Conservation (phyloP, 2,113 vertebrate genomes). For the Toxotes chatareus region DNA sequence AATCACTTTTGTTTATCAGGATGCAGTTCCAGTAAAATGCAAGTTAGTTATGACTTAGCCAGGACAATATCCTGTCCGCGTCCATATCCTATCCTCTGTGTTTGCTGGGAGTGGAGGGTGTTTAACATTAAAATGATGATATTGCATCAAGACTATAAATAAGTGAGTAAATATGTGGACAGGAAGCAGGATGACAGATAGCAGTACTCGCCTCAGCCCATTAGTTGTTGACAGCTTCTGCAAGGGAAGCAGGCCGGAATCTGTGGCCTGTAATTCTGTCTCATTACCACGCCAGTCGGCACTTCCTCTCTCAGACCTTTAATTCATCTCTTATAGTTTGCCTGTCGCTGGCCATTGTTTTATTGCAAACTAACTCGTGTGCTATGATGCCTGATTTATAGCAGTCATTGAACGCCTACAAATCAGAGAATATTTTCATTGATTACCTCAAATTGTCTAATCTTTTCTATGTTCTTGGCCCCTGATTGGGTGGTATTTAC, state of each 20-base stretch:
- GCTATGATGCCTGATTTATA: conserved; percentile 95
- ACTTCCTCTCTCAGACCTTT: conserved; percentile 89
- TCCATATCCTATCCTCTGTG: conserved; percentile 37
- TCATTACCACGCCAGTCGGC: conserved; percentile 88
- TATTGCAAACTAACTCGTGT: conserved; percentile 94
- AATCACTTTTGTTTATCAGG: conserved; percentile 34
- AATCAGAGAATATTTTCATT: conserved; percentile 99
- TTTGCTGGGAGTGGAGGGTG: conserved; percentile 47
- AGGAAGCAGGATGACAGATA: conserved; percentile 85
- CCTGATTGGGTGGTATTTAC: conserved; percentile 99
- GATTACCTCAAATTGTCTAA: conserved; percentile 99
- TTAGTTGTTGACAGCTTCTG: conserved; percentile 86
- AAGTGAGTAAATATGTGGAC: conserved; percentile 85
- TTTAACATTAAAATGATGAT: conserved; percentile 84
- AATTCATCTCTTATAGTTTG: conserved; percentile 97
- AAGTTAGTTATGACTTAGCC: conserved; percentile 22
- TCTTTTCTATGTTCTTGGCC: conserved; percentile 95
- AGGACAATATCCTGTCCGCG: conserved; percentile 15
- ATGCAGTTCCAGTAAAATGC: neutral
- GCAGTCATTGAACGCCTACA: conserved; percentile 91
- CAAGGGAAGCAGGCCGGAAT: conserved; percentile 82
- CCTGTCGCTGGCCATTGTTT: conserved; percentile 93
- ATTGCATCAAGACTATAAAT: conserved; percentile 84
- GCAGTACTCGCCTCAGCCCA: conserved; percentile 79
- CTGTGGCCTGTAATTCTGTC: conserved; percentile 88